Conservation (phyloP, 2,888 invertebrate species). For the Diarsia mendica region DNA sequence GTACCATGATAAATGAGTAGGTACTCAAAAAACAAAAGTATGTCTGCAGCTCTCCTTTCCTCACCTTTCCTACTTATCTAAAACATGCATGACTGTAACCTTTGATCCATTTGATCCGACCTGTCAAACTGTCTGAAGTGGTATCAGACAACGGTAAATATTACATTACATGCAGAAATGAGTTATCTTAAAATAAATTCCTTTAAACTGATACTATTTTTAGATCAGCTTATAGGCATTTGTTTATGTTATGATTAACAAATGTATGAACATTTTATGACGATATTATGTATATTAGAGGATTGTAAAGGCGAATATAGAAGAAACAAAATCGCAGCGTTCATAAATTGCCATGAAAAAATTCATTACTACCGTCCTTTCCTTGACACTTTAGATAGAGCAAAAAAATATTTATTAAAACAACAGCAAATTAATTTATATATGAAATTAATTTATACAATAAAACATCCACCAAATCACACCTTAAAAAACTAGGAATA, state of each 20-base stretch:
- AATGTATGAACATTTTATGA: background rate
- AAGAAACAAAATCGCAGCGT: background rate
- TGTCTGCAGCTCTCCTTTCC: background rate
- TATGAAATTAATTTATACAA: constrained; percentile 11
- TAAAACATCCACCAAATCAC: background rate
- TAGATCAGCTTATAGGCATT: background rate
- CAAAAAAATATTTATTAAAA: background rate
- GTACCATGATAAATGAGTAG: background rate
- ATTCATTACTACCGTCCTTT: background rate
- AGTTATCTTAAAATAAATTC: background rate
- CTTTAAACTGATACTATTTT: background rate
- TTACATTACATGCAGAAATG: background rate
- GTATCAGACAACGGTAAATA: background rate
- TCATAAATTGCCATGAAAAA: background rate
- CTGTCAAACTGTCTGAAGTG: constrained; percentile 22
- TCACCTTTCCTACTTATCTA: background rate
- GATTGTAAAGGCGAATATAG: background rate
- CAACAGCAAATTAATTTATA: background rate
- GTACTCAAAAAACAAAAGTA: background rate
- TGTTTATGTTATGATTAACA: background rate
- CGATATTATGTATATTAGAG: too few relatives aligned
- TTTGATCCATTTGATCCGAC: background rate
- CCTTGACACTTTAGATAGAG: background rate
- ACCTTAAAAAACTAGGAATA: background rate
- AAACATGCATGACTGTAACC: background rate